Conservation (phyloP, 2,113 vertebrate species). For the Hippocampus comes region DNA sequence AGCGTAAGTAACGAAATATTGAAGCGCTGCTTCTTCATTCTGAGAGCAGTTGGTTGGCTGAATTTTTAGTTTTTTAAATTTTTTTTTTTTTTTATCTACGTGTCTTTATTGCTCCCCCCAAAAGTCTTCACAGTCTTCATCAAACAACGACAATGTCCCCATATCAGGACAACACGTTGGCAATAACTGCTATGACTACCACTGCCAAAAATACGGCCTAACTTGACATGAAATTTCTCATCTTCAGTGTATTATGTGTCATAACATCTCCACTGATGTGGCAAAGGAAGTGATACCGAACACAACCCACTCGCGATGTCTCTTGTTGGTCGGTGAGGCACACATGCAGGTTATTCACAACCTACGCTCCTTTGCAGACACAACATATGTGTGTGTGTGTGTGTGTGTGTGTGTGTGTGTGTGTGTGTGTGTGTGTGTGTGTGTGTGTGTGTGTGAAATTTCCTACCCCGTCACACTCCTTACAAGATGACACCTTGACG, state of each 20-base stretch:
- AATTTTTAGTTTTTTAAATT: neutral
- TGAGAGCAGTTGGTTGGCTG: too few relatives aligned
- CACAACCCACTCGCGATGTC: conserved; percentile 26
- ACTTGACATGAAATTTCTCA: neutral
- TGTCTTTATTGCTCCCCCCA: too few relatives aligned
- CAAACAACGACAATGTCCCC: neutral
- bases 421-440: neutral
- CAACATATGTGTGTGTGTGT: neutral
- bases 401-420: conserved; percentile 3
- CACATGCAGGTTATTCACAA: conserved; percentile 31
- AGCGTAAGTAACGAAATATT: neutral
- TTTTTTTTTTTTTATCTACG: neutral
- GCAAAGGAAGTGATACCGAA: conserved; percentile 42
- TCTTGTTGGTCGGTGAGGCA: conserved; percentile 19
- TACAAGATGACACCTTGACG: conserved; percentile 17
- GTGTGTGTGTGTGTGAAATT: neutral
- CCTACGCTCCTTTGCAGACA: conserved; percentile 39
- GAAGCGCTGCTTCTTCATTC: neutral
- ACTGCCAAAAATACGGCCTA: neutral
- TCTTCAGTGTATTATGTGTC: neutral
- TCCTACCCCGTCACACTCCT: conserved; percentile 45
- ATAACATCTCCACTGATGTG: conserved; percentile 24
- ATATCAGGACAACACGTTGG: neutral
- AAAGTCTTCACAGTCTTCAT: neutral
- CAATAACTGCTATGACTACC: neutral